Conservation (phyloP, 2,888 invertebrate species). For the Cyrtodaria siliqua region DNA sequence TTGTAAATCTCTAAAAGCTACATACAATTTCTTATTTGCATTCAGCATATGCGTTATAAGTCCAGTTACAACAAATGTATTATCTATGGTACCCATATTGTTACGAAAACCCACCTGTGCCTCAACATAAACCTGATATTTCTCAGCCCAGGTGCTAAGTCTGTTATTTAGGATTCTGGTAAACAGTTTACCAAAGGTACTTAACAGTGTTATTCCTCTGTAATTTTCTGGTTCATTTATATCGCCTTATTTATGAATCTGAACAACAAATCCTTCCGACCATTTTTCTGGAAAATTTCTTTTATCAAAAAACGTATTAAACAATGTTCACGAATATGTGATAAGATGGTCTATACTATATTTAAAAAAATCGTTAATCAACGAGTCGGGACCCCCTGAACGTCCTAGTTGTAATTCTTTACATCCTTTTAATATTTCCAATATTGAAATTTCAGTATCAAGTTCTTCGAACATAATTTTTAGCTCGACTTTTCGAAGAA, state of each 20-base stretch:
- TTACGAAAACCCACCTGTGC: conserved; percentile 19
- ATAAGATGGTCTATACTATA: background rate
- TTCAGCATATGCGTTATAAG: background rate
- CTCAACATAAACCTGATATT: conserved; percentile 17
- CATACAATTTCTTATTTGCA: conserved; percentile 1
- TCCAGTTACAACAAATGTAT: conserved; percentile 9
- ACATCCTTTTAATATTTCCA: background rate
- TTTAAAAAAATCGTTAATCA: conserved; percentile 35
- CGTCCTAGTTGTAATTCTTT: conserved; percentile 7
- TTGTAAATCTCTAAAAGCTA: conserved; percentile 1
- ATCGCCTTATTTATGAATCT: conserved; percentile 3
- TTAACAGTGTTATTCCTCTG: conserved; percentile 20
- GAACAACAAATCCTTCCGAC: conserved; percentile 7
- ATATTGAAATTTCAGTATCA: background rate
- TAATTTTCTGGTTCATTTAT: conserved; percentile 22
- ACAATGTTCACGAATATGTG: background rate
- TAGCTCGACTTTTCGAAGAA: no score
- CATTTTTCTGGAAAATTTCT: conserved; percentile 1
- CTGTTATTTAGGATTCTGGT: conserved; percentile 14
- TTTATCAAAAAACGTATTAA: conserved; percentile 14
- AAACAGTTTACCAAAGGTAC: conserved; percentile 26
- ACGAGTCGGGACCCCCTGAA: conserved; percentile 13
- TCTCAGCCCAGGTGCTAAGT: conserved; percentile 3
- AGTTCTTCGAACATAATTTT: conserved; percentile 26
- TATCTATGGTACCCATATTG: conserved; percentile 3